Percentiles rank a stretch among this genome's conserved stretches.
phyloP scores from a whole-genome alignment of 2,888 invertebrate genomes.

The Odontothrips loti region DNA sequence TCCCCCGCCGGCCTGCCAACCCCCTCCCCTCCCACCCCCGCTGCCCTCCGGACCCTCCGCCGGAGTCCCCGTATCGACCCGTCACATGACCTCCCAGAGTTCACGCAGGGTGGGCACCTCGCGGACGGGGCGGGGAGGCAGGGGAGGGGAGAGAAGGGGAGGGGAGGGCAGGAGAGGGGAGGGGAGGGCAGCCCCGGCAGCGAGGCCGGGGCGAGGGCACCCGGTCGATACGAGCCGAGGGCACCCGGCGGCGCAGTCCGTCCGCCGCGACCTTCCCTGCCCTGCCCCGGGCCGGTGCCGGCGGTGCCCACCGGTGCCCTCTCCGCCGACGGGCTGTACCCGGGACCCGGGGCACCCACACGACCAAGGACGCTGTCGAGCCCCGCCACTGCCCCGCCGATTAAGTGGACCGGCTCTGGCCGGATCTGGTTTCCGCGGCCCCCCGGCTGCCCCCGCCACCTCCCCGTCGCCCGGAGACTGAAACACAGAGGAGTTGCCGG shows the following conservation, averaged over 20 bases:
- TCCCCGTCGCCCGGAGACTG: too few relatives aligned
- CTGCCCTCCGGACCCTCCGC: neutral
- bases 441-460: too few relatives aligned
- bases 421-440: too few relatives aligned
- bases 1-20: neutral
- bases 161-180: neutral
- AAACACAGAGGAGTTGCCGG: too few relatives aligned
- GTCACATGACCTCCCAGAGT: slow-evolving; percentile 12
- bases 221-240: slow-evolving; percentile 18
- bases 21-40: neutral
- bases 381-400: neutral
- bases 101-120: neutral
- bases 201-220: neutral
- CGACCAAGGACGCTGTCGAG: neutral
- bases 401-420: neutral
- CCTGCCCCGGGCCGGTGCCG: neutral
- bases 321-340: neutral
- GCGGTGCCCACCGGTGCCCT: neutral
- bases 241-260: neutral
- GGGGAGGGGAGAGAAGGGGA: neutral
- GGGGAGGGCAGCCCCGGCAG: neutral
- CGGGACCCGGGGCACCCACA: neutral
- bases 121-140: neutral
- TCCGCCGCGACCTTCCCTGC: neutral
- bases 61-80: neutral